phyloP scores from a whole-genome alignment of 2,113 vertebrate species.

The Megatriorchis doriae region DNA sequence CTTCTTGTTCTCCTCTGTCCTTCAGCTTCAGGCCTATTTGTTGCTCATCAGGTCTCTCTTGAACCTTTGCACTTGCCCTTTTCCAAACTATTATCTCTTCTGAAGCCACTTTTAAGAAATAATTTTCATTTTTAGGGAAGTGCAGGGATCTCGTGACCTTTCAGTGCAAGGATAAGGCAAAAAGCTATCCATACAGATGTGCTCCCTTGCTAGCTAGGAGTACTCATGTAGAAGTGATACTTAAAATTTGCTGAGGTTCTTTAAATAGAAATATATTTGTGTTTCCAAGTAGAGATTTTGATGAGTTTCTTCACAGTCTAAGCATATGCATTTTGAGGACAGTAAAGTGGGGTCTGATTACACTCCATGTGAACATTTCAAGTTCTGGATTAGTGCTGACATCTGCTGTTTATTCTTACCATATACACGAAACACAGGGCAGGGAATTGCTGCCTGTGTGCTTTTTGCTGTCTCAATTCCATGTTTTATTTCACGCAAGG shows the following conservation, averaged over 20 bases:
- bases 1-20: not conserved
- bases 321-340: not conserved
- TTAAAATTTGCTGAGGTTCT: not conserved
- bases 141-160: not conserved
- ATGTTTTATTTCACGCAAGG: not conserved
- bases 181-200: not conserved
- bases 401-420: constrained; percentile 45
- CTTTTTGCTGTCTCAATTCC: not conserved
- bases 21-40: not conserved
- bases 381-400: constrained; percentile 55
- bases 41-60: not conserved
- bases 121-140: not conserved
- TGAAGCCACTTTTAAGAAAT: not conserved
- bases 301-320: not conserved
- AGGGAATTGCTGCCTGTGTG: not conserved
- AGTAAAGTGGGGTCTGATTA: not conserved
- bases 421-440: not conserved
- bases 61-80: not conserved
- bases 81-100: not conserved
- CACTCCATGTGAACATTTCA: not conserved
- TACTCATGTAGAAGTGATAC: not conserved
- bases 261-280: not conserved
- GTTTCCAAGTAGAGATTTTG: not conserved
- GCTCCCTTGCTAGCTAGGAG: not conserved
- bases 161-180: not conserved